phyloP scores from a whole-genome alignment of 1,140 invertebrate genomes.

The Lucilia sericata region DNA sequence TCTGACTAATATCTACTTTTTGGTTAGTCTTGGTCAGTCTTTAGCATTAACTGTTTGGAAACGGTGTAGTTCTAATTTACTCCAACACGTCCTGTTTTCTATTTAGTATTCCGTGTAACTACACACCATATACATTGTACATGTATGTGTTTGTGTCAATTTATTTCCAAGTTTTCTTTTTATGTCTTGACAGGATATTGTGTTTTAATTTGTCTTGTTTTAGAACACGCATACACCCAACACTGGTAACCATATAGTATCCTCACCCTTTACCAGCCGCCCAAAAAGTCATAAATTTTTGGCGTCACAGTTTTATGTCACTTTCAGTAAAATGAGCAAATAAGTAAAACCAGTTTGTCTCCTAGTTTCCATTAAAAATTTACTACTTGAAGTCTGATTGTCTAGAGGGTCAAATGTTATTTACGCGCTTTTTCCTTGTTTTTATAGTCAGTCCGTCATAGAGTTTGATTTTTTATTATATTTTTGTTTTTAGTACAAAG shows the following conservation, averaged over 20 bases:
- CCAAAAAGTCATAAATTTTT: not conserved
- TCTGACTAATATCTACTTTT: too few species aligned
- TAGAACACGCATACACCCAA: not conserved
- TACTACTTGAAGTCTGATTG: too few species aligned
- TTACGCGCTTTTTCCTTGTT: too few species aligned
- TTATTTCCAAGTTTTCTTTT: not conserved
- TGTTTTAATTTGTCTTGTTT: slow-evolving; percentile 6
- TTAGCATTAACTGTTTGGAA: not conserved
- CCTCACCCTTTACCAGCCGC: too few species aligned
- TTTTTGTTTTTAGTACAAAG: too few species aligned
- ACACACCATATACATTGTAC: not conserved
- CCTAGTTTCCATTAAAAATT: too few species aligned
- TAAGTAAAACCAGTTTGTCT: too few species aligned
- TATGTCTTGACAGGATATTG: slow-evolving; percentile 16
- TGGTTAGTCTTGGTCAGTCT: too few species aligned
- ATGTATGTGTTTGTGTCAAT: not conserved
- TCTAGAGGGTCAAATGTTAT: too few species aligned
- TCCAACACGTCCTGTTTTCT: not conserved
- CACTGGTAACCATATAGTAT: too few species aligned
- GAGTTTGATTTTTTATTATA: too few species aligned
- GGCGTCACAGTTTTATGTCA: slow-evolving; percentile 2
- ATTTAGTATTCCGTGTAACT: not conserved
- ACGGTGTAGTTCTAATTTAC: slow-evolving; percentile 1
- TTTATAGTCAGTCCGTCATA: too few species aligned
- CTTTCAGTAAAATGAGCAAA: not conserved